Evolutionary conservation across 2,113 vertebrate species (phyloP).

Genomic region (Danio rerio): DNA sequence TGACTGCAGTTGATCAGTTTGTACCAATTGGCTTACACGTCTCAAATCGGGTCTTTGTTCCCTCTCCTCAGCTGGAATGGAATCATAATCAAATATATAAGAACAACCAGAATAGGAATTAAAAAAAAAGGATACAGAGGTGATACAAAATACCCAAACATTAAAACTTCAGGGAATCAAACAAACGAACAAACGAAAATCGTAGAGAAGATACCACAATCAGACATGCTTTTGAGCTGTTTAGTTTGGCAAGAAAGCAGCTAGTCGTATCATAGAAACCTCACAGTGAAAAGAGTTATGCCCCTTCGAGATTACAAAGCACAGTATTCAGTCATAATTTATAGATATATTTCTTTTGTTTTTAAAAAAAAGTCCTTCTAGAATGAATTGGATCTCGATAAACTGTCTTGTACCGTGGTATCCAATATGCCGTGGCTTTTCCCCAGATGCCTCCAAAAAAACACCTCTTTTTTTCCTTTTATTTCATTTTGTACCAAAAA

Average conservation of each 20-base stretch:
- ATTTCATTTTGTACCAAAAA: constrained; percentile 68
- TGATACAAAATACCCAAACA: constrained; percentile 77
- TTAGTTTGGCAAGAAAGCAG: constrained; percentile 83
- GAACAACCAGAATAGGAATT: constrained; percentile 76
- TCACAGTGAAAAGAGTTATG: constrained; percentile 85
- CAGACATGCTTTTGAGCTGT: constrained; percentile 79
- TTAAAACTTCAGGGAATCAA: constrained; percentile 61
- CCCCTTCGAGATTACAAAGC: constrained; percentile 82
- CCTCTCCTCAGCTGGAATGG: constrained; percentile 73
- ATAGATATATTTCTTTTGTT: constrained; percentile 68
- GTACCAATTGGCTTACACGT: constrained; percentile 73
- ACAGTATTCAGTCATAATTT: constrained; percentile 83
- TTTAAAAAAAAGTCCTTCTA: constrained; percentile 64
- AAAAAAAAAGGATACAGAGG: constrained; percentile 75
- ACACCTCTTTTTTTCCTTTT: constrained; percentile 50
- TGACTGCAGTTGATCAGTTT: constrained; percentile 75
- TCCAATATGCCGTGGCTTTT: constrained; percentile 57
- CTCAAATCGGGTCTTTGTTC: constrained; percentile 70
- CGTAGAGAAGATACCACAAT: constrained; percentile 73
- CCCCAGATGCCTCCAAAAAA: constrained; percentile 57
- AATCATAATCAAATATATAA: constrained; percentile 75
- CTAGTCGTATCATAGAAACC: constrained; percentile 80
- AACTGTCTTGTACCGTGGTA: constrained; percentile 67
- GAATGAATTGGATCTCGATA: constrained; percentile 62
- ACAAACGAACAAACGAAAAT: constrained; percentile 61